Percentiles rank a stretch among this genome's conserved stretches.
Conservation (phyloP, 2,888 invertebrate genomes). For the Aphrophora alni region DNA sequence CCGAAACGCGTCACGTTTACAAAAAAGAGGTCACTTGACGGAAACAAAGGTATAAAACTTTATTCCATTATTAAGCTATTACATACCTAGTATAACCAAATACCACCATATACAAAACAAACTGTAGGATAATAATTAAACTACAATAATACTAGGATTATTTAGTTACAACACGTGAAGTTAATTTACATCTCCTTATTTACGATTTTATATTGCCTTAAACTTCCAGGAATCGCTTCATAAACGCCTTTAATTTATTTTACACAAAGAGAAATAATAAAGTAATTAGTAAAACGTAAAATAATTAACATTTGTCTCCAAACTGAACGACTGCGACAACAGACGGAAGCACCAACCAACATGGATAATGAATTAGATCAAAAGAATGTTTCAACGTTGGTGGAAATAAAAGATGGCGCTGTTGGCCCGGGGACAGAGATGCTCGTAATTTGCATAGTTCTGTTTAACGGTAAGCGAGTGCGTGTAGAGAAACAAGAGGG, state of each 20-base stretch:
- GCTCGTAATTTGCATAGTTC: not conserved
- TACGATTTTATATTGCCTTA: too few species aligned
- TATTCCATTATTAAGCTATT: too few species aligned
- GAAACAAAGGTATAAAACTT: too few species aligned
- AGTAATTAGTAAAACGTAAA: not conserved
- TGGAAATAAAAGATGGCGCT: not conserved
- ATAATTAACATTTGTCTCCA: not conserved
- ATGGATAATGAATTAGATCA: conserved; percentile 1
- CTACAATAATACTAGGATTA: too few species aligned
- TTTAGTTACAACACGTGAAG: too few species aligned
- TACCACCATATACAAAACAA: too few species aligned
- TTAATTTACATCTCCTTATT: too few species aligned
- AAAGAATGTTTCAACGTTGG: not conserved
- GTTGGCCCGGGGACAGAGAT: not conserved
- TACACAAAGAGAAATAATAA: not conserved
- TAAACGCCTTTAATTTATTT: not conserved
- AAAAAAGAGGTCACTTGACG: too few species aligned
- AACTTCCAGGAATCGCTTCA: not conserved
- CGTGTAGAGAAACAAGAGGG: too few species aligned
- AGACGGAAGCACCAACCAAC: not conserved
- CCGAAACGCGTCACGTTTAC: too few species aligned
- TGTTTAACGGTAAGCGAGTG: not conserved
- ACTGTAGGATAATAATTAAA: too few species aligned
- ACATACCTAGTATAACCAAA: too few species aligned
- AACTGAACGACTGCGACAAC: not conserved